These are phyloP conservation scores for Drosophila kanekoi DNA, from an alignment of 2,888 invertebrate genomes.

Conservation along the genomic window DNA sequence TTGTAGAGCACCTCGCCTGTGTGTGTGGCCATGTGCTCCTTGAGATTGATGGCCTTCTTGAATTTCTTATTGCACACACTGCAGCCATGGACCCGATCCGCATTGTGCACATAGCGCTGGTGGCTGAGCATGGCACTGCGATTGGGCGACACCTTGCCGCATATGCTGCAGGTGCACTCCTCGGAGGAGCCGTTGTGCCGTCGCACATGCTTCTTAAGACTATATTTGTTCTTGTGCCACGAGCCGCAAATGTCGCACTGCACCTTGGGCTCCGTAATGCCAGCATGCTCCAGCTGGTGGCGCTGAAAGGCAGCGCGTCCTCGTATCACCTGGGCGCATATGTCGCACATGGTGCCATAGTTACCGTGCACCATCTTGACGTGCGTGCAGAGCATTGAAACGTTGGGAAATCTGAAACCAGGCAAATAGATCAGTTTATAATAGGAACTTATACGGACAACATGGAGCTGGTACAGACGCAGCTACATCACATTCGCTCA, in stretches of 20 bases:
- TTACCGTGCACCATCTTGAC: conserved; percentile 76
- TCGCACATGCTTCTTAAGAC: conserved; percentile 83
- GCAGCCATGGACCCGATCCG: conserved; percentile 81
- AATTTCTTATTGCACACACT: conserved; percentile 83
- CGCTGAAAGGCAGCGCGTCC: conserved; percentile 83
- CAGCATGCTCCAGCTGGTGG: conserved; percentile 82
- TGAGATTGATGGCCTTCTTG: conserved; percentile 81
- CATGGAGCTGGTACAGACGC: background rate
- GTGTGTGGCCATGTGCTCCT: conserved; percentile 85
- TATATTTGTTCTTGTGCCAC: conserved; percentile 84
- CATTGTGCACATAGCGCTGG: conserved; percentile 82
- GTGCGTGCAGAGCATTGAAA: conserved; percentile 78
- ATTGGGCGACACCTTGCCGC: conserved; percentile 83
- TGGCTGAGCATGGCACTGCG: conserved; percentile 83
- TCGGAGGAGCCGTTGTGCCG: conserved; percentile 80
- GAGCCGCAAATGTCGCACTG: conserved; percentile 84
- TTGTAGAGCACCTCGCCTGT: conserved; percentile 84
- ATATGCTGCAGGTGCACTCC: conserved; percentile 80
- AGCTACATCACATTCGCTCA: conserved; percentile 50
- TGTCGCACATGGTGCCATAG: conserved; percentile 83
- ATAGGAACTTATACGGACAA: background rate
- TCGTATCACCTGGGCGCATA: conserved; percentile 83
- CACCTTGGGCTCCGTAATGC: conserved; percentile 80
- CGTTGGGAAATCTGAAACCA: conserved; percentile 75
- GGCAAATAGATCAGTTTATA: background rate